phyloP scores from a whole-genome alignment of 2,797 vertebrate genomes.

The Eospalax fontanierii region DNA sequence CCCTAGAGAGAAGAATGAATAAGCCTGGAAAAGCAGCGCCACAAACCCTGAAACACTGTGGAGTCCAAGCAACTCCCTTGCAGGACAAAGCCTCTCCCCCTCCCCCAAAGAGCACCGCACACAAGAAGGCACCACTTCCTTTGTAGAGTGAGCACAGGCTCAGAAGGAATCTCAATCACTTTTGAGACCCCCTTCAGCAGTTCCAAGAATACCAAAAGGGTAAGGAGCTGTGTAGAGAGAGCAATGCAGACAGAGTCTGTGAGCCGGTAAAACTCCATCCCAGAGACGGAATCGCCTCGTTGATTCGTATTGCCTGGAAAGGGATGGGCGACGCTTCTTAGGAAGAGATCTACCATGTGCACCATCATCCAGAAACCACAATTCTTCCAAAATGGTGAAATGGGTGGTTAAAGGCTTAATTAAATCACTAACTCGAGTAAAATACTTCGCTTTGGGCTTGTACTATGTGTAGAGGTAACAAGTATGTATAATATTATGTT shows the following conservation, averaged over 20 bases:
- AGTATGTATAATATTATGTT: neutral
- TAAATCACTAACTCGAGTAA: neutral
- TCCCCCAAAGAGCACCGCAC: neutral
- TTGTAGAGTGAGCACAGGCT: neutral
- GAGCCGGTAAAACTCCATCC: neutral
- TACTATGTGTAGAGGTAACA: neutral
- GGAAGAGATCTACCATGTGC: neutral
- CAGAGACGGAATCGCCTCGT: neutral
- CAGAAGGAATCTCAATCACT: neutral
- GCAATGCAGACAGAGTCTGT: neutral
- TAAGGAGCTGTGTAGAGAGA: neutral
- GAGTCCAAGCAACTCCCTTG: neutral
- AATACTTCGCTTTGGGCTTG: neutral
- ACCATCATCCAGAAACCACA: neutral
- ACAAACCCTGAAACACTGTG: neutral
- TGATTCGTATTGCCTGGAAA: neutral
- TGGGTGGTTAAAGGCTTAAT: neutral
- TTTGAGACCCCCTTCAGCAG: neutral
- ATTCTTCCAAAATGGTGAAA: neutral
- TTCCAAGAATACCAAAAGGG: neutral
- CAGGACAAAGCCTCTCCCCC: neutral
- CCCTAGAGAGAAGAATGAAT: slow-evolving; percentile 67
- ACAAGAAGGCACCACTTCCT: neutral
- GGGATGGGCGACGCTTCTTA: slow-evolving; percentile 14
- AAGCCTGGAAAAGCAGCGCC: slow-evolving; percentile 52